A percentile compares a stretch with the other conserved stretches of the same genome.
phyloP scores from a whole-genome alignment of 2,888 invertebrate genomes.

The Pyrrhosoma nymphula region DNA sequence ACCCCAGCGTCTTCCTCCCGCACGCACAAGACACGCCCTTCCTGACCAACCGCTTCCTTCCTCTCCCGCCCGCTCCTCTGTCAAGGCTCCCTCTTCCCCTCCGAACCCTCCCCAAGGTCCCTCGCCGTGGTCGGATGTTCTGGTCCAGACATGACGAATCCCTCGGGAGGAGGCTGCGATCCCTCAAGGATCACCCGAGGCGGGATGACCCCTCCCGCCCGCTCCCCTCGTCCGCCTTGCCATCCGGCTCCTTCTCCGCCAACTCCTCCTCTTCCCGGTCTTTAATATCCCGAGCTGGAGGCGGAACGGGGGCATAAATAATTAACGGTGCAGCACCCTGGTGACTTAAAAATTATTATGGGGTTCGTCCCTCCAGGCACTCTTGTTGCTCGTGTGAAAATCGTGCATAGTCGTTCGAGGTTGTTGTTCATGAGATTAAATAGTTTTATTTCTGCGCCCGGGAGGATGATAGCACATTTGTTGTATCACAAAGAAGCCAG shows the following conservation, averaged over 20 bases:
- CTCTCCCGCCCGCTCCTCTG: neutral
- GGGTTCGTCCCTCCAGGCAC: neutral
- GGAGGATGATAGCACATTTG: neutral
- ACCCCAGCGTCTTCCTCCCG: neutral
- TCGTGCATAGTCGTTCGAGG: neutral
- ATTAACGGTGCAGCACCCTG: neutral
- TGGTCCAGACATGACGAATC: conserved; percentile 60
- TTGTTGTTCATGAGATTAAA: neutral
- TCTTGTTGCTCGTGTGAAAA: neutral
- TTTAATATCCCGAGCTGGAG: neutral
- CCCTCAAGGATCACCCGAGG: conserved; percentile 15
- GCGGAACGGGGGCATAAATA: neutral
- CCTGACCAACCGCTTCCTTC: too few species aligned
- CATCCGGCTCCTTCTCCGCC: neutral
- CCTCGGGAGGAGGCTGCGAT: conserved; percentile 29
- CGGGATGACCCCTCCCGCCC: conserved; percentile 29
- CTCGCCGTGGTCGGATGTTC: conserved; percentile 35
- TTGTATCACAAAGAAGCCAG: neutral
- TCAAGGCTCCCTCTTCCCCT: neutral
- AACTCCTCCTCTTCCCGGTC: neutral
- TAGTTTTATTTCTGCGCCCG: neutral
- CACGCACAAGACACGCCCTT: neutral
- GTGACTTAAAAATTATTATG: neutral
- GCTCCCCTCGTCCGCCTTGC: neutral
- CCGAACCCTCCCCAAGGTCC: neutral